Conservation (phyloP, 1,140 invertebrate genomes). For the Epicauta chinensis region DNA sequence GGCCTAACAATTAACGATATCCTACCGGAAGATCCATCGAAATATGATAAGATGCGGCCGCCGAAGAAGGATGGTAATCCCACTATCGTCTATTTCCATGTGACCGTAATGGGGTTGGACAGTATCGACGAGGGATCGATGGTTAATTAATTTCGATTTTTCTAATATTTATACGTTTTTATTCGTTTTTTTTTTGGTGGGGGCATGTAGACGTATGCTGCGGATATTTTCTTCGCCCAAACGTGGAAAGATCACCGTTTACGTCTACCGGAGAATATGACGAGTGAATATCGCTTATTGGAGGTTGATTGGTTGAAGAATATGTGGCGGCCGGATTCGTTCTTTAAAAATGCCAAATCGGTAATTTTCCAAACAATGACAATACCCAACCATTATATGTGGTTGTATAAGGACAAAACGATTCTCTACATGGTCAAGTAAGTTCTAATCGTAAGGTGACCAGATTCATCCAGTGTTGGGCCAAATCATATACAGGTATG, state of each 20-base stretch:
- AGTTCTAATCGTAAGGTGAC: constrained; percentile 40
- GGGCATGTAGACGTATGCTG: constrained; percentile 84
- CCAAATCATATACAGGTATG: too few relatives aligned
- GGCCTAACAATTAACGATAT: constrained; percentile 76
- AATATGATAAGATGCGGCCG: constrained; percentile 86
- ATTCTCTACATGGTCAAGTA: constrained; percentile 84
- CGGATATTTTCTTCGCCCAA: constrained; percentile 87
- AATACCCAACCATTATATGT: constrained; percentile 85
- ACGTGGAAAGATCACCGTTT: constrained; percentile 85
- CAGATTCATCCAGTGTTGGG: constrained; percentile 12
- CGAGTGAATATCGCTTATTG: constrained; percentile 76
- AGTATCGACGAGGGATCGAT: constrained; percentile 90
- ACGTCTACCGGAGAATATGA: constrained; percentile 86
- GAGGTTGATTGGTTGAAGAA: constrained; percentile 85
- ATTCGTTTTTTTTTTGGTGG: too few relatives aligned
- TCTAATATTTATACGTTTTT: not conserved
- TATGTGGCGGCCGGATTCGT: constrained; percentile 86
- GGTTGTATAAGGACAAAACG: constrained; percentile 82
- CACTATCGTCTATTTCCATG: constrained; percentile 83
- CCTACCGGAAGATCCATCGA: constrained; percentile 74
- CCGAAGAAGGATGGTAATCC: constrained; percentile 82
- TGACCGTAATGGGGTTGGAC: constrained; percentile 87
- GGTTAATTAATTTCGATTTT: constrained; percentile 45
- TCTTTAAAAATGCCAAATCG: constrained; percentile 85
- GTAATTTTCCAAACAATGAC: constrained; percentile 92